phyloP scores from a whole-genome alignment of 2,797 vertebrate species.

The Pangasius macronema region DNA sequence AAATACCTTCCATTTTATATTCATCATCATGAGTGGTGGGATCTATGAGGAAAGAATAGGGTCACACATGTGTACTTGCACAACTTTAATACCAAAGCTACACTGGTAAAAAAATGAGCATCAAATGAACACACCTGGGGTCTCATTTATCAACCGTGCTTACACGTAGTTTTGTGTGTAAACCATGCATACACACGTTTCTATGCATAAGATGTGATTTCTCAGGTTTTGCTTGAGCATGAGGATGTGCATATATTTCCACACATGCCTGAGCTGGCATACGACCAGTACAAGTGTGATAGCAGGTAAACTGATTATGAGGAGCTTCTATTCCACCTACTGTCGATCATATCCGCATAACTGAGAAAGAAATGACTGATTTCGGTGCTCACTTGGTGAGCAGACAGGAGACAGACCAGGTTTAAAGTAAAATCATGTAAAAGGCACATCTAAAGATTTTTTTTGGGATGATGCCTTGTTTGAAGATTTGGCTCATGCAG shows the following conservation, averaged over 20 bases:
- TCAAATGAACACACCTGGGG: neutral
- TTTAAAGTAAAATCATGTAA: neutral
- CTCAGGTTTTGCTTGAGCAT: neutral
- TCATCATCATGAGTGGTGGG: conserved; percentile 77
- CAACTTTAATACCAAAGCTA: neutral
- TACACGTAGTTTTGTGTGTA: neutral
- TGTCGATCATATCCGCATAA: neutral
- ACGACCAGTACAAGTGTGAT: neutral
- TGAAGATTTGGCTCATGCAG: neutral
- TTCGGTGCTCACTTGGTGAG: neutral
- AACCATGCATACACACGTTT: neutral
- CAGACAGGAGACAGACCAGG: neutral
- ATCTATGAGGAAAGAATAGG: conserved; percentile 77
- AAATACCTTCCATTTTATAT: conserved; percentile 82
- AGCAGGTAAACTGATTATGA: neutral
- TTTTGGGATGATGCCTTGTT: neutral
- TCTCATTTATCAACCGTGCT: neutral
- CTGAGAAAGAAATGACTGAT: neutral
- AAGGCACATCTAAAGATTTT: neutral
- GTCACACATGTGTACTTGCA: conserved; percentile 44
- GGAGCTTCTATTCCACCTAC: neutral
- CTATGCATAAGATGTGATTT: neutral
- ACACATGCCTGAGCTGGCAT: neutral
- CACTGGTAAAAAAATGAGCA: neutral
- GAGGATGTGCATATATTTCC: no score